phyloP scores from a whole-genome alignment of 2,888 invertebrate species.

The Cosmopolites sordidus region DNA sequence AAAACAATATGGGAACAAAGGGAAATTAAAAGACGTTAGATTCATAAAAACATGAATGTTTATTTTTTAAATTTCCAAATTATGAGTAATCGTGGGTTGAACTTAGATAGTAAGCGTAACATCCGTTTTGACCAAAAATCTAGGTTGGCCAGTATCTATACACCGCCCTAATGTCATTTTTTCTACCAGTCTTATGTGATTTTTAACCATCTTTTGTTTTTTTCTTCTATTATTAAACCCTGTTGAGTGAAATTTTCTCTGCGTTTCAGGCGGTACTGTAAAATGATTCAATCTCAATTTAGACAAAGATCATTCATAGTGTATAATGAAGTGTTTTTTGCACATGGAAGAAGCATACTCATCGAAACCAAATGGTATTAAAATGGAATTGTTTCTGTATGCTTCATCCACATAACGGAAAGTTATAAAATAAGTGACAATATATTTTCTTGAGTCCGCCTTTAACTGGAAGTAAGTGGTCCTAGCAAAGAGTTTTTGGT shows the following conservation, averaged over 20 bases:
- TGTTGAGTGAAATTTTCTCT: conserved; percentile 5
- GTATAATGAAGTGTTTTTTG: too few relatives aligned
- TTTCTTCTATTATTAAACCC: conserved; percentile 15
- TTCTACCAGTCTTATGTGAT: conserved; percentile 27
- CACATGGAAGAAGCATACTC: too few relatives aligned
- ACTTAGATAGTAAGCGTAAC: conserved; percentile 48
- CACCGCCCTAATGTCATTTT: conserved; percentile 22
- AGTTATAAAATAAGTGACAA: too few relatives aligned
- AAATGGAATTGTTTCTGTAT: too few relatives aligned
- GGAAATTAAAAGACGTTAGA: background rate
- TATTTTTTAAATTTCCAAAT: conserved; percentile 44
- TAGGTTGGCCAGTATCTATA: conserved; percentile 22
- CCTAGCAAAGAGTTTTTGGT: conserved; percentile 22
- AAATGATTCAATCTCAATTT: background rate
- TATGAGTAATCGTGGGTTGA: conserved; percentile 47
- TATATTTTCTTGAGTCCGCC: conserved; percentile 4
- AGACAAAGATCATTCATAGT: too few relatives aligned
- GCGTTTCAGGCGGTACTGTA: background rate
- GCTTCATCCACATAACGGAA: too few relatives aligned
- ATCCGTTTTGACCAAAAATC: conserved; percentile 31
- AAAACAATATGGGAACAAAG: too few relatives aligned
- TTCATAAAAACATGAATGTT: conserved; percentile 45
- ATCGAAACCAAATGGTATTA: too few relatives aligned
- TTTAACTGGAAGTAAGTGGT: conserved; percentile 18
- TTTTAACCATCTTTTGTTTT: conserved; percentile 16